Conservation (phyloP, 2,797 vertebrate species). For the Hypotaenidia okinawae region DNA sequence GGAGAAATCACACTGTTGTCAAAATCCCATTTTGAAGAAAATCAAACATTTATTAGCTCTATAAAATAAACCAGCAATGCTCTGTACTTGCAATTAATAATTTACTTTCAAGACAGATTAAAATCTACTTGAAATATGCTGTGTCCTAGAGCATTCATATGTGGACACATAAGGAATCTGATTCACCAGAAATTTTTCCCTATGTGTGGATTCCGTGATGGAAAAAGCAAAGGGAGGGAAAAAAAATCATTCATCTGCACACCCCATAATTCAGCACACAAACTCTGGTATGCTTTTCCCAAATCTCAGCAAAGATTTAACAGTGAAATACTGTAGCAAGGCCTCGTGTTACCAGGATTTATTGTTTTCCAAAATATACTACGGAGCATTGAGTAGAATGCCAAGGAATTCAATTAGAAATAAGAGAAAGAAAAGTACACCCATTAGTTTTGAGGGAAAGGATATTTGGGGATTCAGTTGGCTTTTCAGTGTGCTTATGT, state of each 20-base stretch:
- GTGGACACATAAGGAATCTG: not conserved
- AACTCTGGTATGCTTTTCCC: slow-evolving; percentile 10
- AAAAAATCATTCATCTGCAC: slow-evolving; percentile 5
- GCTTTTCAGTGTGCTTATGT: not conserved
- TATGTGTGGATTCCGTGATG: not conserved
- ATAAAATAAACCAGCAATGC: not conserved
- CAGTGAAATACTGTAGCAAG: slow-evolving; percentile 37
- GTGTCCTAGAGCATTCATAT: not conserved
- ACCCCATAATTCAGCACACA: slow-evolving; percentile 53
- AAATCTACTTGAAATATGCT: not conserved
- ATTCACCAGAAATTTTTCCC: slow-evolving; percentile 15
- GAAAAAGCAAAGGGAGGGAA: not conserved
- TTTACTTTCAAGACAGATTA: not conserved
- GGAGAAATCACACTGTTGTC: not conserved
- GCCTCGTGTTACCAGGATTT: slow-evolving; percentile 61
- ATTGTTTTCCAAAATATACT: slow-evolving; percentile 43
- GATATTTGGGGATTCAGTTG: not conserved
- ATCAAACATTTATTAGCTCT: not conserved
- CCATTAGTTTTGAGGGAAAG: slow-evolving; percentile 5
- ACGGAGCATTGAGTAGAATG: not conserved
- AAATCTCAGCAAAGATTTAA: slow-evolving; percentile 43
- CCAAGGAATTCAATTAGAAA: slow-evolving; percentile 48
- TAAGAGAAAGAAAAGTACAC: slow-evolving; percentile 36
- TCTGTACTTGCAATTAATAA: not conserved
- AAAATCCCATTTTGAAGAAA: not conserved